Base-by-base conservation (phyloP, 64 coral and sea anemone genomes). In the Stylophora pistillata region DNA sequence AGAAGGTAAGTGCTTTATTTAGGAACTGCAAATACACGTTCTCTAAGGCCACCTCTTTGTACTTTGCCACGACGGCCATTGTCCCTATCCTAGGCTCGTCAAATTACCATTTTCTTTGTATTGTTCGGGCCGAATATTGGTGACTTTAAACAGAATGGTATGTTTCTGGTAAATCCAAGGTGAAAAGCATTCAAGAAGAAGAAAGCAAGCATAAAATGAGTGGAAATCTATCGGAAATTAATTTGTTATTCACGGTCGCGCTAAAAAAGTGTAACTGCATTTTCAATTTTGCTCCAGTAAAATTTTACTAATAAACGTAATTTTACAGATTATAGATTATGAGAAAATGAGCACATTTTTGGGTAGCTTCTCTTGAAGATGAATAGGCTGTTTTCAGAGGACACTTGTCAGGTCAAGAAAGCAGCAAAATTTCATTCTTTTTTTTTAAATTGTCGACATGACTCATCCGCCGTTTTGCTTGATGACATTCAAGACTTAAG, bases 1-100 rank as follows among this genome's bases (percentile, higher is more conserved):
- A 70, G 26, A 84, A 82, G 80, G 80, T 84, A 84, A 84, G 80
- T 68, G 64, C 64, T 26, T 11, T 28, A 26, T 68, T 23, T 68
- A 68, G 10, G 23, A 11, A 68, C 12, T 21, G 10, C 27, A 33
- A 17, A 4, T 59, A 29, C 56, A 53, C 73, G 13, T 21, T 78
- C 21, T 78, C 75, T 20, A 14, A 11, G 12, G 14, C 15, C 16
- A 53, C n/a, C 15, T 56, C 56, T 32, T 73, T 23, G 41, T 47
- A 23, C 20, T 20, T 41, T 52, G 5, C 14, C 23, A 21, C n/a
- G 20, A 23, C 53, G 21, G 41, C 33, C 33, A 76, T 76, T 41
- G 33, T 37, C 52, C 41, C 41, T 53, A 25, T 68, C 64, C 32
- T 41, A 53, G 20, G 53, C 23, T 47, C 9, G 53, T 41, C 33